Conservation (phyloP, 2,888 invertebrate genomes). For the Pristionchus japonicus region DNA sequence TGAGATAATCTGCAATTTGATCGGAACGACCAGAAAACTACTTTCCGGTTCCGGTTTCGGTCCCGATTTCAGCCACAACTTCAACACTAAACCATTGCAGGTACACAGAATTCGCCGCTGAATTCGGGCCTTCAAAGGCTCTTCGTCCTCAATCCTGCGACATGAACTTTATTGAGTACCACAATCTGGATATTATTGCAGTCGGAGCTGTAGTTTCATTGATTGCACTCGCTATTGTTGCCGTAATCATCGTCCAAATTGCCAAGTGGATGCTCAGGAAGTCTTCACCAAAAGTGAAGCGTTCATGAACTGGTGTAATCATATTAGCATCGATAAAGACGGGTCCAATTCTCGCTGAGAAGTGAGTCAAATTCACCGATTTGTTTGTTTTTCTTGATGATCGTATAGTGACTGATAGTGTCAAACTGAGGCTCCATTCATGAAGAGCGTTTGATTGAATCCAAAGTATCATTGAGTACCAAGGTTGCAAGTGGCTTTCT, state of each 20-base stretch:
- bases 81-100: not conserved
- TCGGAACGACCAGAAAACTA: too few species aligned
- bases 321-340: not conserved
- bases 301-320: not conserved
- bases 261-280: not conserved
- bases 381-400: too few species aligned
- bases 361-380: too few species aligned
- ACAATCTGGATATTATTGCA: slow-evolving; percentile 17
- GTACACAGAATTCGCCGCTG: slow-evolving; percentile 40
- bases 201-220: not conserved
- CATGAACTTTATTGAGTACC: slow-evolving; percentile 16
- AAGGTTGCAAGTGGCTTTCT: too few species aligned
- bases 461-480: too few species aligned
- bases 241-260: not conserved
- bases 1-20: not conserved
- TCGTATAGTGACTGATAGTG: too few species aligned
- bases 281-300: not conserved
- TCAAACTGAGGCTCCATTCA: too few species aligned
- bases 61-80: too few species aligned
- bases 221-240: not conserved
- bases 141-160: slow-evolving; percentile 20
- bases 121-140: slow-evolving; percentile 14
- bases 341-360: not conserved
- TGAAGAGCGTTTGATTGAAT: too few species aligned
- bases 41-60: too few species aligned